Conservation (phyloP, 1,140 invertebrate species). For the Ectropis grisescens region DNA sequence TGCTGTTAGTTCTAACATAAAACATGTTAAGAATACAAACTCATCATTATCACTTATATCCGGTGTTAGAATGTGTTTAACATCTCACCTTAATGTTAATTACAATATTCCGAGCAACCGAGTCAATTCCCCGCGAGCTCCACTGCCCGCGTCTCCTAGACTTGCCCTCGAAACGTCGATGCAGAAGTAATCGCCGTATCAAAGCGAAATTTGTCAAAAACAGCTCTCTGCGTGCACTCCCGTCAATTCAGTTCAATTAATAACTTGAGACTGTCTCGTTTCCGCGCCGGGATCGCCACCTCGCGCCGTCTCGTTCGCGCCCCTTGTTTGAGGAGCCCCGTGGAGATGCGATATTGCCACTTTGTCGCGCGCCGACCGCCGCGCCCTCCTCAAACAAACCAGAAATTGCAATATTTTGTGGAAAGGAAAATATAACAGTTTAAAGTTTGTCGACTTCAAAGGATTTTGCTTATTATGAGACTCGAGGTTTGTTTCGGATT, state of each 20-base stretch:
- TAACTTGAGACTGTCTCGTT: constrained; percentile 39
- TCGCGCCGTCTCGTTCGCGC: constrained; percentile 30
- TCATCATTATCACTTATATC: too few relatives aligned
- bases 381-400: constrained; percentile 45
- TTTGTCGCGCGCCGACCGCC: constrained; percentile 55
- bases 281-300: constrained; percentile 12
- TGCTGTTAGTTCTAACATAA: too few relatives aligned
- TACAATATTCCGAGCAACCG: too few relatives aligned
- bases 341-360: constrained; percentile 67
- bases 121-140: too few relatives aligned
- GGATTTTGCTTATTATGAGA: too few relatives aligned
- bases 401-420: constrained; percentile 59
- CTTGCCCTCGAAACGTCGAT: constrained; percentile 52
- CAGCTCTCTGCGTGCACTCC: constrained; percentile 55
- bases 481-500: background rate
- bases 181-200: constrained; percentile 65
- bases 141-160: too few relatives aligned
- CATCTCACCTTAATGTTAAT: too few relatives aligned
- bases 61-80: too few relatives aligned
- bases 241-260: constrained; percentile 68
- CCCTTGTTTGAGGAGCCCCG: constrained; percentile 66
- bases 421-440: constrained; percentile 44
- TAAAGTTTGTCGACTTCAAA: constrained; percentile 29
- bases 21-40: too few relatives aligned
- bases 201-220: constrained; percentile 69